phyloP scores from a whole-genome alignment of 2,113 vertebrate genomes.

The Thymallus thymallus region DNA sequence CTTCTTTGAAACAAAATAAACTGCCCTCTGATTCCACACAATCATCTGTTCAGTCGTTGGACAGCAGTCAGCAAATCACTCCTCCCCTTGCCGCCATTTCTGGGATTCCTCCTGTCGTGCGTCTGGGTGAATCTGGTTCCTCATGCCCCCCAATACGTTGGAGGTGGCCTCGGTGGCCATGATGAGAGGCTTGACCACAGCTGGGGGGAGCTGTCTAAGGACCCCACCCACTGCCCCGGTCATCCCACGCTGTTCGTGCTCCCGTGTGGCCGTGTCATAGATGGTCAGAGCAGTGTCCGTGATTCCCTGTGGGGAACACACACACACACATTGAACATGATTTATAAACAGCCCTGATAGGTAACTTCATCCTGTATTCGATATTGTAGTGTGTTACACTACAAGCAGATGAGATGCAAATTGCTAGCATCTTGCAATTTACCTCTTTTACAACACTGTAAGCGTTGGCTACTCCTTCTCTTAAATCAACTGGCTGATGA shows the following conservation, averaged over 20 bases:
- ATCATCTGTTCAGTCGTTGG: constrained; percentile 17
- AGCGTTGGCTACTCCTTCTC: constrained; percentile 96
- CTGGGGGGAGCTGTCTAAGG: constrained; percentile 92
- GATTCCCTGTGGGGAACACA: constrained; percentile 83
- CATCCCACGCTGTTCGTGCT: constrained; percentile 95
- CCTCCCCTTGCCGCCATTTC: constrained; percentile 92
- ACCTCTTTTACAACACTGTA: constrained; percentile 98
- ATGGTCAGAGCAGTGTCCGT: constrained; percentile 95
- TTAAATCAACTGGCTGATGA: constrained; percentile 92
- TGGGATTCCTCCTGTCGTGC: constrained; percentile 96
- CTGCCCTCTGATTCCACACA: constrained; percentile 15
- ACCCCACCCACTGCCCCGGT: constrained; percentile 96
- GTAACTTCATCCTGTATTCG: not conserved
- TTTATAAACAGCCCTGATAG: not conserved
- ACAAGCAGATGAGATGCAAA: not conserved
- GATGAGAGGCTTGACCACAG: constrained; percentile 93
- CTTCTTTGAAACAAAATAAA: no score
- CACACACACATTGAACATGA: constrained; percentile 19
- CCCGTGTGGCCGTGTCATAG: constrained; percentile 93
- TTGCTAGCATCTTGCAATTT: constrained; percentile 1
- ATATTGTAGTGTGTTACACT: not conserved
- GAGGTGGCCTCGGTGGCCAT: constrained; percentile 97
- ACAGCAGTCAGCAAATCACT: constrained; percentile 58
- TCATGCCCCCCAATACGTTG: constrained; percentile 95
- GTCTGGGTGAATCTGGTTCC: constrained; percentile 96